Percentiles rank a stretch among this genome's conserved stretches.
phyloP scores from a whole-genome alignment of 1,140 invertebrate species.

The Cydia amplana region DNA sequence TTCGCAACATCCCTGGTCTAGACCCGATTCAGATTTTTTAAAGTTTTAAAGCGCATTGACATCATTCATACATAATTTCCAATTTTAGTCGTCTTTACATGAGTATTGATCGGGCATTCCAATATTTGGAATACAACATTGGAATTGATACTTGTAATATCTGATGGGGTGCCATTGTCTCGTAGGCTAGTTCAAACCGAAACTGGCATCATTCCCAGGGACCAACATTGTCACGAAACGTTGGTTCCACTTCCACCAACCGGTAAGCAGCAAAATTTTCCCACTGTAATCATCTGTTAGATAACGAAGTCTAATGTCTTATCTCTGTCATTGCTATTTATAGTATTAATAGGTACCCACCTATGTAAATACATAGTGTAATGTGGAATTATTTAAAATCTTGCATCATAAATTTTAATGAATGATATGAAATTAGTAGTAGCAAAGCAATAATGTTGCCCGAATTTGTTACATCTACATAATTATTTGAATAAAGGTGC shows the following conservation, averaged over 20 bases:
- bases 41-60: background rate
- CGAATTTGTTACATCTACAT: background rate
- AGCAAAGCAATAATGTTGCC: background rate
- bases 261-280: conserved; percentile 14
- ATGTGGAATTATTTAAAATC: background rate
- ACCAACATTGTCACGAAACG: conserved; percentile 3
- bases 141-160: conserved; percentile 11
- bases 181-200: conserved; percentile 25
- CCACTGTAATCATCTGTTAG: conserved; percentile 23
- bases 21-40: background rate
- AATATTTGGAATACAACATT: conserved; percentile 5
- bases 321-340: conserved; percentile 11
- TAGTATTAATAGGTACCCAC: conserved; percentile 1
- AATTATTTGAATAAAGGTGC: too few relatives aligned
- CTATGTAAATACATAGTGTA: conserved; percentile 11
- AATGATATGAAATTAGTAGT: background rate
- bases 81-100: background rate
- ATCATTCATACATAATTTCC: too few relatives aligned
- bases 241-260: background rate
- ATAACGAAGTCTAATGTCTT: conserved; percentile 17
- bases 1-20: too few relatives aligned
- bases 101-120: background rate
- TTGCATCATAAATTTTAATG: background rate
- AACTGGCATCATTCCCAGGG: conserved; percentile 25
- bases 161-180: conserved; percentile 24